Percentiles rank a stretch among this genome's conserved stretches.
These are phyloP conservation scores for Eretmocerus hayati DNA, from an alignment of 2,888 invertebrate genomes.

Conservation along the genomic window DNA sequence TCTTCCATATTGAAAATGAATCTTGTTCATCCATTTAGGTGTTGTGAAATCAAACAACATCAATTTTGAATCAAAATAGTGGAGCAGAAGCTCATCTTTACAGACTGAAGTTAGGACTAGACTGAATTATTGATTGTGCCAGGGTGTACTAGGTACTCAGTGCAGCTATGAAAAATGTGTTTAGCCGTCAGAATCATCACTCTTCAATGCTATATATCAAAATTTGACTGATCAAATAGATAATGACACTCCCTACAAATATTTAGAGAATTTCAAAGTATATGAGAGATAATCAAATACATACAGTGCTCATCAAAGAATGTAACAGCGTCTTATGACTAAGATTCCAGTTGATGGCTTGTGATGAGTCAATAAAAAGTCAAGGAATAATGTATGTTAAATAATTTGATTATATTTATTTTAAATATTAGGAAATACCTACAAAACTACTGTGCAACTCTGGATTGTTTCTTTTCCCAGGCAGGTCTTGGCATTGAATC, in stretches of 20 bases:
- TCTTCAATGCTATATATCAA: too few relatives aligned
- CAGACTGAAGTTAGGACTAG: constrained; percentile 30
- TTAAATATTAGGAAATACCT: constrained; percentile 1
- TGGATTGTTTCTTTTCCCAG: neutral
- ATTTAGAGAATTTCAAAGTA: too few relatives aligned
- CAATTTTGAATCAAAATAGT: constrained; percentile 1
- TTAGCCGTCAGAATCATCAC: too few relatives aligned
- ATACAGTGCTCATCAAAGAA: neutral
- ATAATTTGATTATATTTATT: constrained; percentile 18
- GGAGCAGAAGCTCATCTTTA: constrained; percentile 11
- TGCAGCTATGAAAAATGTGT: neutral
- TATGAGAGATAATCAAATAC: too few relatives aligned
- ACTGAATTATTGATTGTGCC: constrained; percentile 29
- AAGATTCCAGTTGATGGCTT: too few relatives aligned
- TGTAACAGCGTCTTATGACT: neutral
- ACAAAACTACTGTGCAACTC: neutral
- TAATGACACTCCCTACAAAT: too few relatives aligned
- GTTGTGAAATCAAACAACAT: neutral
- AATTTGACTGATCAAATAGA: too few relatives aligned
- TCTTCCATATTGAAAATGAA: constrained; percentile 26
- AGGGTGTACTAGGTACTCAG: constrained; percentile 20
- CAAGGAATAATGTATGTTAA: constrained; percentile 11
- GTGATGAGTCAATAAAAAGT: too few relatives aligned
- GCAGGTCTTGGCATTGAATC: constrained; percentile 33
- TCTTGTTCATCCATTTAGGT: neutral